Percentiles rank a stretch among this genome's conserved stretches.
Conservation (phyloP, 2,888 invertebrate genomes). For the Synanthedon formicaeformis region DNA sequence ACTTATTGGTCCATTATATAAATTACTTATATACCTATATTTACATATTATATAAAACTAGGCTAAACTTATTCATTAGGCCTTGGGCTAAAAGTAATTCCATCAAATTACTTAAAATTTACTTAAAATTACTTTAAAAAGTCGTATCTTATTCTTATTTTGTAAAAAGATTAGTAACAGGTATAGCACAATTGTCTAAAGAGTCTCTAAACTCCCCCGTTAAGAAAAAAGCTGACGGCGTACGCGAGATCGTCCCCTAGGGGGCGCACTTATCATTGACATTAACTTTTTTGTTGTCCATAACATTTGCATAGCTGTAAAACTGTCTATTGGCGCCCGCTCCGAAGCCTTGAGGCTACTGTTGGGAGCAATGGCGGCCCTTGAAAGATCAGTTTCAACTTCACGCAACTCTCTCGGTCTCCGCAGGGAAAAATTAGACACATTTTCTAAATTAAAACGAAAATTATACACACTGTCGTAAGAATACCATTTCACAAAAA, state of each 20-base stretch:
- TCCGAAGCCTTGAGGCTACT: constrained; percentile 47
- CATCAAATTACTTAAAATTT: too few relatives aligned
- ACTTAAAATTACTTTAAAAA: neutral
- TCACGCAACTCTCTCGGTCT: constrained; percentile 23
- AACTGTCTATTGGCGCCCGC: constrained; percentile 44
- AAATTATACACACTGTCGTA: too few relatives aligned
- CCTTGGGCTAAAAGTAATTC: too few relatives aligned
- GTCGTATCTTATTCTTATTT: neutral
- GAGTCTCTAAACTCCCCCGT: constrained; percentile 19
- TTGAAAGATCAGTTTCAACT: constrained; percentile 68
- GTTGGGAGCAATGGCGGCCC: constrained; percentile 43
- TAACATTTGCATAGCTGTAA: constrained; percentile 69
- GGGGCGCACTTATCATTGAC: constrained; percentile 65
- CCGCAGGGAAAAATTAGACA: neutral
- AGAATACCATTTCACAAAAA: neutral
- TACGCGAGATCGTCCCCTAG: constrained; percentile 48
- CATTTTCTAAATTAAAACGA: too few relatives aligned
- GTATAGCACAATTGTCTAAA: constrained; percentile 5
- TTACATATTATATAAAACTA: too few relatives aligned
- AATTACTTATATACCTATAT: too few relatives aligned
- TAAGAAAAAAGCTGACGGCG: constrained; percentile 27
- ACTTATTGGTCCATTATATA: too few relatives aligned
- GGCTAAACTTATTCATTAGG: too few relatives aligned
- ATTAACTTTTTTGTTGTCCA: constrained; percentile 71
- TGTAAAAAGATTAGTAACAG: neutral